Evolutionary conservation across 92 coral and sea anemone species (phyloP).

Genomic region (Parazoanthus darwini): DNA sequence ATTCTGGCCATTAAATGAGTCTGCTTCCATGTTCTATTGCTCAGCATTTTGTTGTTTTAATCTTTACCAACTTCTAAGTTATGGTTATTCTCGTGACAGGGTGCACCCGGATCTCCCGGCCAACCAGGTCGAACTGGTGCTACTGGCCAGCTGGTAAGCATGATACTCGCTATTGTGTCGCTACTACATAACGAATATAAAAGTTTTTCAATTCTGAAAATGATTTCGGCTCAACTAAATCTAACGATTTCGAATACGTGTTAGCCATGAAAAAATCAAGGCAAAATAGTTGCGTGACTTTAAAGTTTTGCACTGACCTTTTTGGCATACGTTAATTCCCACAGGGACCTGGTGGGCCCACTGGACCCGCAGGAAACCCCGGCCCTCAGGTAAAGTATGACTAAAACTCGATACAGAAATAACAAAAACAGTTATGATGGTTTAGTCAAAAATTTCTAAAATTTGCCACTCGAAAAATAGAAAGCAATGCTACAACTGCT

Average conservation of each 20-base stretch:
- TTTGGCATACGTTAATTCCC: neutral
- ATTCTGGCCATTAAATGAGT: too few species aligned
- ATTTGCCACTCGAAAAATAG: too few species aligned
- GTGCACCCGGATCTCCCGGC: neutral
- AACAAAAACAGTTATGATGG: too few species aligned
- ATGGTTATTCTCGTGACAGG: neutral
- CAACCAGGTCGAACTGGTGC: neutral
- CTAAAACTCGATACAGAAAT: neutral
- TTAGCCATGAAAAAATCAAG: too few species aligned
- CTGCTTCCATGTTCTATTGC: too few species aligned
- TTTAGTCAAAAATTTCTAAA: too few species aligned
- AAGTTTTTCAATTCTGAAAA: neutral
- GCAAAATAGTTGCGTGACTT: too few species aligned
- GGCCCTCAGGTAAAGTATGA: neutral
- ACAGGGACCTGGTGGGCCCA: neutral
- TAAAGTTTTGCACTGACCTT: neutral
- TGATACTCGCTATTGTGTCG: neutral
- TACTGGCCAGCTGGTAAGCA: constrained; percentile 5
- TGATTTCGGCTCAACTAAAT: too few species aligned
- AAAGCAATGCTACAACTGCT: too few species aligned
- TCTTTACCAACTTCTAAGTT: neutral
- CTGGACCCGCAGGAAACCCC: neutral
- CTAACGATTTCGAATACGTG: too few species aligned
- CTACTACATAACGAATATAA: neutral
- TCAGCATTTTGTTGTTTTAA: neutral